Evolutionary conservation across 2,888 invertebrate genomes (phyloP).

Genomic region (Drosophila infuscata): DNA sequence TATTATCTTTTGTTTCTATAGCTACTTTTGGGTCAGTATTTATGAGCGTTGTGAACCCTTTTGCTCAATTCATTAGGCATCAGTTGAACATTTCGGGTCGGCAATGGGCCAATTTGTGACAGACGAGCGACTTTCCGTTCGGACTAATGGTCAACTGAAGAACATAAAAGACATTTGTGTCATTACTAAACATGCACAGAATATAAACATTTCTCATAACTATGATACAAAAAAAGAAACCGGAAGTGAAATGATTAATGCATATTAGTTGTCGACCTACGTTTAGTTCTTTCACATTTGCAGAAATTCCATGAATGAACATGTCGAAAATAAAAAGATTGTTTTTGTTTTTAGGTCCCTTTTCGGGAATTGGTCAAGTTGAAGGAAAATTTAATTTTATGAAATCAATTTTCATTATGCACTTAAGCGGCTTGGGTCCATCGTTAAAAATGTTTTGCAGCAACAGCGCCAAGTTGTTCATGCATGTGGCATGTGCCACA

Average conservation of each 20-base stretch:
- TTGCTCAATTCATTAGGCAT: constrained; percentile 44
- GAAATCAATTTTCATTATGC: constrained; percentile 75
- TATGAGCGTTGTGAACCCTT: constrained; percentile 38
- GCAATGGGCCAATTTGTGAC: constrained; percentile 48
- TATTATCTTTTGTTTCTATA: constrained; percentile 6
- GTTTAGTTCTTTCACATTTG: constrained; percentile 20
- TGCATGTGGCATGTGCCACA: constrained; percentile 20
- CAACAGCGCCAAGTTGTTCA: constrained; percentile 16
- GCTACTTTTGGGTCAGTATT: constrained; percentile 21
- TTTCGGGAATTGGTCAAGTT: constrained; percentile 45
- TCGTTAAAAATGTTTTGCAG: constrained; percentile 52
- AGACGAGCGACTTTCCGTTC: constrained; percentile 30
- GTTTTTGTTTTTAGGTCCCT: constrained; percentile 13
- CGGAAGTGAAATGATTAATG: constrained; percentile 51
- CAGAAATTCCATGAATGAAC: constrained; percentile 10
- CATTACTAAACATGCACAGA: constrained; percentile 27
- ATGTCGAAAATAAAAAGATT: background rate
- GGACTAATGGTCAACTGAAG: constrained; percentile 16
- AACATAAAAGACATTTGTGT: constrained; percentile 38
- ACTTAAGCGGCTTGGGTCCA: constrained; percentile 43
- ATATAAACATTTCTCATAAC: constrained; percentile 33
- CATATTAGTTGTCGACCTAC: constrained; percentile 3
- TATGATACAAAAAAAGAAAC: constrained; percentile 5
- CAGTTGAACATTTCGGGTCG: constrained; percentile 19
- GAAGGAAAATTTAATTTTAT: constrained; percentile 40